phyloP scores from a whole-genome alignment of 2,888 invertebrate species.

The Melinaea menophilus region DNA sequence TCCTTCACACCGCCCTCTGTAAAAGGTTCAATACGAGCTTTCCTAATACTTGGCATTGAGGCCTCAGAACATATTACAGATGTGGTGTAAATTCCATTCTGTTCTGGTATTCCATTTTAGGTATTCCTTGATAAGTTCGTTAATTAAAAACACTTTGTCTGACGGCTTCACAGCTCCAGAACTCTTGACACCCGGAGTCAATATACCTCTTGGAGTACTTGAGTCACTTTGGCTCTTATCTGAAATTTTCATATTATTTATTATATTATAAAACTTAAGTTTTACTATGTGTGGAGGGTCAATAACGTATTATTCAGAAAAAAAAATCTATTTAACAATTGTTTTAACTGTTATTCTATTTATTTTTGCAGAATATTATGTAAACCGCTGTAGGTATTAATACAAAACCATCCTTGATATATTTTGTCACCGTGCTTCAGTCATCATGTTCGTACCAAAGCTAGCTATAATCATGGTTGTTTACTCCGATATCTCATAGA shows the following conservation, averaged over 20 bases:
- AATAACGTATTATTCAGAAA: no score
- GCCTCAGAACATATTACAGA: constrained; percentile 75
- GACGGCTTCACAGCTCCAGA: constrained; percentile 47
- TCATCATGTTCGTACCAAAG: no score
- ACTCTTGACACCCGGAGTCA: constrained; percentile 36
- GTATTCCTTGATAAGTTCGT: constrained; percentile 83
- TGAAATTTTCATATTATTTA: constrained; percentile 31
- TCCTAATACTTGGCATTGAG: constrained; percentile 50
- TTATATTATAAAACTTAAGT: not conserved
- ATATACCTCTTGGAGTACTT: constrained; percentile 51
- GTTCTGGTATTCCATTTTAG: constrained; percentile 80
- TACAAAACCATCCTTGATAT: no score
- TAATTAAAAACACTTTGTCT: constrained; percentile 72
- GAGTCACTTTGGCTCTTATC: constrained; percentile 64
- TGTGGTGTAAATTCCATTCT: constrained; percentile 69
- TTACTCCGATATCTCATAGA: no score
- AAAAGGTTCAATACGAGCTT: constrained; percentile 52
- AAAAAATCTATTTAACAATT: no score
- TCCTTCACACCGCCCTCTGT: constrained; percentile 72
- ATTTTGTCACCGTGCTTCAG: no score
- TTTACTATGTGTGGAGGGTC: no score
- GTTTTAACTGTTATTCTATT: no score
- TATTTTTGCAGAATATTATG: no score
- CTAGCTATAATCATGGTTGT: no score
- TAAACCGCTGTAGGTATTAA: no score